Evolutionary conservation across 2,888 invertebrate species (phyloP), one percentile per base, ranked within the genome.

Genomic region (Strigamia transsilvanica): DNA sequence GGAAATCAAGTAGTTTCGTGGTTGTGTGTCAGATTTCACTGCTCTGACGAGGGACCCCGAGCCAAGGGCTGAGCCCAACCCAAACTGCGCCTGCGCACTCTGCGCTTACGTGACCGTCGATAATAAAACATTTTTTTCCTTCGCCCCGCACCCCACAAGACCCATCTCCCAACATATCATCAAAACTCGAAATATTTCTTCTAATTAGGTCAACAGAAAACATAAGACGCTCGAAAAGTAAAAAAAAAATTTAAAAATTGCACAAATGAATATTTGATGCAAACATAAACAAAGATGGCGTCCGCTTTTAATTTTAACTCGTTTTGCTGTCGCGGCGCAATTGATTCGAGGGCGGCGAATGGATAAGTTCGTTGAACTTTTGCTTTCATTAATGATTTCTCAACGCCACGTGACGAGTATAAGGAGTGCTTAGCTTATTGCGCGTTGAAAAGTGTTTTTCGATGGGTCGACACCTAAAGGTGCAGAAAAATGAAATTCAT

Each of bases 321-420:
- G 12, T 41, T 41, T 10, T 56, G n/a, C 15, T n/a, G n/a, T n/a
- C 7, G 56, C 15, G 56, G 18, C n/a, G n/a, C n/a, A n/a, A n/a
- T n/a, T n/a, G n/a, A n/a, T 10, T 13, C 13, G 56, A 56, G 15
- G 7, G 18, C n/a, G 56, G 56, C 10, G 41, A 41, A 41, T 41
- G 41, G 18, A 10, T 56, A 56, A 56, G 56, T 56, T 56, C 56
- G 56, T 56, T 56, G 56, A 56, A 56, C 56, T 56, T 56, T 56
- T 56, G 13, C 5, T 56, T 56, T 56, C 15, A 56, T 56, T 56
- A 56, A 56, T 56, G 56, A 56, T 56, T 15, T 15, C 15, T n/a
- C n/a, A n/a, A n/a, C n/a, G n/a, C n/a, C n/a, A n/a, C n/a, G n/a
- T n/a, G n/a, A n/a, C n/a, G n/a, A n/a, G n/a, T n/a, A n/a, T n/a